phyloP scores from a whole-genome alignment of 2,113 vertebrate genomes.

The Hippopotamus amphibius region DNA sequence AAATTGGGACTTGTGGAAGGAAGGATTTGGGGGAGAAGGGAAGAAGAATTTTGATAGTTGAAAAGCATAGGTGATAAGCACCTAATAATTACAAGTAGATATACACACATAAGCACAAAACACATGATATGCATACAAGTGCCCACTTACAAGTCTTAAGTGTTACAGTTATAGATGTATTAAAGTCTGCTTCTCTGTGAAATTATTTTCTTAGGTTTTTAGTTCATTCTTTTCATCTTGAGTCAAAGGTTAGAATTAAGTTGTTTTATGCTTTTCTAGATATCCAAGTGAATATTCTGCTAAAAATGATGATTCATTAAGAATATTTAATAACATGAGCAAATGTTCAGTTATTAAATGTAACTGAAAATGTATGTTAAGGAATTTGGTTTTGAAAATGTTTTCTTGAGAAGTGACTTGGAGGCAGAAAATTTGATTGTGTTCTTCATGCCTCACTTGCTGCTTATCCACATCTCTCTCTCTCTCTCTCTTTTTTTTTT shows the following conservation, averaged over 20 bases:
- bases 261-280: slow-evolving; percentile 11
- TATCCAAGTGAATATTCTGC: background rate
- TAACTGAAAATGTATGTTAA: slow-evolving; percentile 1
- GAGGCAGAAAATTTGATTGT: background rate
- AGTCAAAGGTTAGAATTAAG: background rate
- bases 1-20: background rate
- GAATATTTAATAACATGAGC: slow-evolving; percentile 16
- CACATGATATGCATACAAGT: background rate
- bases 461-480: background rate
- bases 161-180: background rate
- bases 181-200: background rate
- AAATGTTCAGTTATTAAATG: slow-evolving; percentile 18
- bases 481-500: background rate
- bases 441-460: background rate
- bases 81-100: background rate
- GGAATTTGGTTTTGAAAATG: slow-evolving; percentile 31
- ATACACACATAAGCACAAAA: background rate
- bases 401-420: background rate
- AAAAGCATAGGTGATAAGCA: background rate
- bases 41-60: background rate
- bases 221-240: slow-evolving; percentile 8
- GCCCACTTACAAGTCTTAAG: background rate
- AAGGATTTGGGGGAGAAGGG: background rate
- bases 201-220: slow-evolving; percentile 24
- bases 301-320: background rate